phyloP scores from a whole-genome alignment of 2,888 invertebrate species.

The Cheilosia urbana region DNA sequence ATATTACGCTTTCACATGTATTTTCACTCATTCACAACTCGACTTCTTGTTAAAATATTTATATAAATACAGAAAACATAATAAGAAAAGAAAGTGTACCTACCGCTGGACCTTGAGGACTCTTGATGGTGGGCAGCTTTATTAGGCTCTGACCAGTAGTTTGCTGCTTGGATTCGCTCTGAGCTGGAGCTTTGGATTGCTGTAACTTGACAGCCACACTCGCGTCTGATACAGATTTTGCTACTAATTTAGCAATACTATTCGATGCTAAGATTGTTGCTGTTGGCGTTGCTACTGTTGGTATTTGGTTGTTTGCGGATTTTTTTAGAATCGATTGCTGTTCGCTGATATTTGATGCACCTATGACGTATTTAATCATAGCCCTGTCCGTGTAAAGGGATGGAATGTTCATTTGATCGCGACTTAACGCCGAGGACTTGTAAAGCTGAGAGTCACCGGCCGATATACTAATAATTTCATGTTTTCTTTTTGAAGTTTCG shows the following conservation, averaged over 20 bases:
- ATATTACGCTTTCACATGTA: slow-evolving; percentile 14
- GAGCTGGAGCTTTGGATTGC: slow-evolving; percentile 44
- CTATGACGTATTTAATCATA: slow-evolving; percentile 62
- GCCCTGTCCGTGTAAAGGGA: slow-evolving; percentile 39
- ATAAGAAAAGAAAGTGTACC: slow-evolving; percentile 3
- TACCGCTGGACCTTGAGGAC: slow-evolving; percentile 41
- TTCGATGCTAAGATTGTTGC: slow-evolving; percentile 42
- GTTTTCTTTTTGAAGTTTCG: slow-evolving; percentile 52
- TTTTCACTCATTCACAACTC: not conserved
- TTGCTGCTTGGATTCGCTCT: slow-evolving; percentile 42
- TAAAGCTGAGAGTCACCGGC: slow-evolving; percentile 31
- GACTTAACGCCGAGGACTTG: slow-evolving; percentile 22
- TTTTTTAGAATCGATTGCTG: slow-evolving; percentile 63
- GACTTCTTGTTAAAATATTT: not conserved
- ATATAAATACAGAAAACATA: not conserved
- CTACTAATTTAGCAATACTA: slow-evolving; percentile 45
- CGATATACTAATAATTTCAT: slow-evolving; percentile 29
- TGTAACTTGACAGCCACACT: slow-evolving; percentile 47
- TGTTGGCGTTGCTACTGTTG: slow-evolving; percentile 10
- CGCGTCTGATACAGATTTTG: slow-evolving; percentile 45
- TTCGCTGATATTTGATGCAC: slow-evolving; percentile 44
- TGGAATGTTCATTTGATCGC: slow-evolving; percentile 34
- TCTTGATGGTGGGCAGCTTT: slow-evolving; percentile 40
- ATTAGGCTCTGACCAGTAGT: slow-evolving; percentile 47
- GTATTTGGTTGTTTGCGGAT: slow-evolving; percentile 36